A percentile compares a stretch with the other conserved stretches of the same genome.
Evolutionary conservation across 2,888 invertebrate species (phyloP).

Genomic region (Pterobdella sp.): DNA sequence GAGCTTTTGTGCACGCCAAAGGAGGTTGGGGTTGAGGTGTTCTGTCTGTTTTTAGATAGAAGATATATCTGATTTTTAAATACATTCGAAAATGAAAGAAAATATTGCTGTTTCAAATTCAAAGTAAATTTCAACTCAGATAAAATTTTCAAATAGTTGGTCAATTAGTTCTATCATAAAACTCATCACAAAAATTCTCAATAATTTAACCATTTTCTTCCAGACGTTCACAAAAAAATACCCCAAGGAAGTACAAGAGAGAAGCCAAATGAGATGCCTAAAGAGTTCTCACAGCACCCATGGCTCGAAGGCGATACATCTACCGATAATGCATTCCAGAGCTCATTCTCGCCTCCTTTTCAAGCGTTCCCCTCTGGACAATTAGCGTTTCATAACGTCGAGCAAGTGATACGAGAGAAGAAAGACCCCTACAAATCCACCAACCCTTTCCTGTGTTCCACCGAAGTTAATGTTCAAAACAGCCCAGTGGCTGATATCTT

Average conservation of each 20-base stretch:
- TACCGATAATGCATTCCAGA: conserved; percentile 2
- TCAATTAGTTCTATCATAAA: no score
- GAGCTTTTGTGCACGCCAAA: background rate
- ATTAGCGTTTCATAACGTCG: no score
- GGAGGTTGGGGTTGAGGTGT: background rate
- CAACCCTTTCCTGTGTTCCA: conserved; percentile 7
- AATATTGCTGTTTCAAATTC: no score
- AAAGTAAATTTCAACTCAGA: no score
- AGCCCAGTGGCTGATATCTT: background rate
- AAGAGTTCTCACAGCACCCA: background rate
- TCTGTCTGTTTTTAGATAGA: background rate
- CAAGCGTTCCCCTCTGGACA: no score
- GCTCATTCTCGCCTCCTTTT: background rate
- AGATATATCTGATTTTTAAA: background rate
- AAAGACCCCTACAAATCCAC: background rate
- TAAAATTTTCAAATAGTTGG: no score
- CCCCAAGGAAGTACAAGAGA: no score
- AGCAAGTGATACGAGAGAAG: background rate
- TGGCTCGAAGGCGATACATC: background rate
- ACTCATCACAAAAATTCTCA: no score
- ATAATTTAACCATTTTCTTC: no score
- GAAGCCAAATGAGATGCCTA: no score
- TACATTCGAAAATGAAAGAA: no score
- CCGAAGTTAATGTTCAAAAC: background rate
- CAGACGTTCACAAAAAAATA: no score